Evolutionary conservation across 2,113 vertebrate species (phyloP), one percentile per base, ranked within the genome.

Genomic region (Leucopternis melanops): DNA sequence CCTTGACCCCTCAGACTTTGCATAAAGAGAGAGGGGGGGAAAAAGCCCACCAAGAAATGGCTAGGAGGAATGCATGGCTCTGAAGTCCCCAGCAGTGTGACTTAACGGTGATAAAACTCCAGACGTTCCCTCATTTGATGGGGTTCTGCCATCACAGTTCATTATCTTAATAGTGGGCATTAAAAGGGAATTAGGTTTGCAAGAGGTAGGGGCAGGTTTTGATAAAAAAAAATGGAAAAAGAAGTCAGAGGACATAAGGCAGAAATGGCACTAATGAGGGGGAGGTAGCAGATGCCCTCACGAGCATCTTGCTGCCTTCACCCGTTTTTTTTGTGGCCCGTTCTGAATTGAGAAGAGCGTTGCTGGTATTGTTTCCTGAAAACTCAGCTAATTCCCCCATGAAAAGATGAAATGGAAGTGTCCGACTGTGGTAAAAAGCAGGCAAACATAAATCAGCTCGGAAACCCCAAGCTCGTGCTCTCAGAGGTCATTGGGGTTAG

Each of bases 401-500:
- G 98, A 97, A 98, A 98, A 98, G 99, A 98, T 99, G 98, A 99
- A 99, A 99, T 99, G 98, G 98, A 99, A 99, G 98, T 99, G 98
- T 98, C 98, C 95, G 86, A 97, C 98, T 98, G 98, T 98, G 98
- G 98, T 98, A 98, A 98, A 94, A 99, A 98, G 98, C 98, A 98
- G 99, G 98, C 98, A 98, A 98, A 98, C 98, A 99, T 99, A 99
- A 99, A 99, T 99, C 99, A 99, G 98, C 98, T 98, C 96, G 94
- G 98, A 98, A 98, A 96, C 98, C 98, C 98, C 97, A 97, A 98
- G 98, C 97, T 98, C 96, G 96, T 98, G 97, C 97, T 98, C 97
- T 97, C 97, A 90, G 54, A 98, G 99, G 99, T 99, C 98, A 98
- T 74, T 26, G 75, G 98, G 99, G 99, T 99, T 97, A 98, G 88